Evolutionary conservation across 1,140 invertebrate species (phyloP), one percentile per base, ranked within the genome.

Genomic region (Teleogryllus occipitalis): DNA sequence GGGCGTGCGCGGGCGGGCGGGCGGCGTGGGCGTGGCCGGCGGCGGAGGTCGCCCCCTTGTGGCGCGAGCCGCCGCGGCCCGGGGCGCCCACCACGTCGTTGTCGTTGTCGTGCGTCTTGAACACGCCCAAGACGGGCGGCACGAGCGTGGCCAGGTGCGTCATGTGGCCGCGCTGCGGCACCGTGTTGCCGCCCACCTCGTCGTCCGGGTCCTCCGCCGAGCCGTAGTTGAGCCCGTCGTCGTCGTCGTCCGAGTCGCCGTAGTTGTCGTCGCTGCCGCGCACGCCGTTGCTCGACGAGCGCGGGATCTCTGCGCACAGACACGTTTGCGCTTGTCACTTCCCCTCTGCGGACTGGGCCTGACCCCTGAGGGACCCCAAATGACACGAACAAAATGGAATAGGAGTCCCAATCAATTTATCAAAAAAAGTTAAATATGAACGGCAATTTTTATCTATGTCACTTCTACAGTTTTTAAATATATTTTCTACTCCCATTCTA

Each of bases 151-250:
- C 75, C n/a, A 78, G 10, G 18, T 65, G 54, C 10, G 54, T 65
- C 54, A 65, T 65, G 54, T 65, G 79, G 22, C 49, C 39, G 10
- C 78, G 39, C 78, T 74, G 27, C 39, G 48, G 74, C 48, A 77
- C 75, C 14, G 47, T 72, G 75, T 77, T 76, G 47, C 48, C 12
- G 8, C 27, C 74, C 15, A 49, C 75, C 8, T 80, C 76, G 8
- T 76, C 79, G 21, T 54, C 79, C 2, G 76, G 73, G 47, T 65
- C 73, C 49, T 80, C 79, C 49, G 79, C 79, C 15, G 79, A 80
- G 18, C 79, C 79, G 48, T 80, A 77, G n/a, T 65, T 47, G 21
- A 48, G 39, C 8, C 47, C 75, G 75, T 77, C 48, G 47, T 77
- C 79, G 8, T 80, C 79, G 5, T 80, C 79, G 15, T 80, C 48